phyloP scores from a whole-genome alignment of 2,888 invertebrate genomes.

The Stenolophus ochropezus region DNA sequence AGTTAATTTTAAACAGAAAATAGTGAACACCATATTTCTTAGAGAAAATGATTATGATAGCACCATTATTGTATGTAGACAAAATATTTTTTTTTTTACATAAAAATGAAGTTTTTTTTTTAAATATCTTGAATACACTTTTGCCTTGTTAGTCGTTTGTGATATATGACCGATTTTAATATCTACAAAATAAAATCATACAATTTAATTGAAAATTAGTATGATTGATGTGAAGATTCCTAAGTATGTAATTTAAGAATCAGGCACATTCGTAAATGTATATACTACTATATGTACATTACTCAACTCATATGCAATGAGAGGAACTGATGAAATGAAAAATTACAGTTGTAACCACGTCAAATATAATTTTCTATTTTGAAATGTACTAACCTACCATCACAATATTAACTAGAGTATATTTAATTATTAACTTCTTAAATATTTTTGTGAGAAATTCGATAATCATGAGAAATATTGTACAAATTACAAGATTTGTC shows the following conservation, averaged over 20 bases:
- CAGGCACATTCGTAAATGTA: background rate
- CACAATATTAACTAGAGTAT: background rate
- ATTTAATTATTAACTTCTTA: background rate
- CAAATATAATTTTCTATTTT: background rate
- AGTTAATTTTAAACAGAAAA: too few species aligned
- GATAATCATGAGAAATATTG: background rate
- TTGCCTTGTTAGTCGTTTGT: too few species aligned
- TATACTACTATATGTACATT: background rate
- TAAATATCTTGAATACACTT: too few species aligned
- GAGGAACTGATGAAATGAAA: slow-evolving; percentile 24
- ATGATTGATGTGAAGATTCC: background rate
- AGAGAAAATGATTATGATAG: too few species aligned
- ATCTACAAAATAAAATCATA: background rate
- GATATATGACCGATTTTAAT: too few species aligned
- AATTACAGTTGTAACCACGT: background rate
- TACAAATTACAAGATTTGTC: background rate
- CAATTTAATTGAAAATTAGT: background rate
- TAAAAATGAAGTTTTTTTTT: too few species aligned
- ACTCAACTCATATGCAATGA: background rate
- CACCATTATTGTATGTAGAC: too few species aligned
- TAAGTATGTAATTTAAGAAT: background rate
- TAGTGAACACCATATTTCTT: too few species aligned
- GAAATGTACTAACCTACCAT: background rate
- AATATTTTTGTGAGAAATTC: background rate
- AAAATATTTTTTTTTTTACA: too few species aligned